phyloP scores from a whole-genome alignment of 2,888 invertebrate species.

The Eueremaeus valkanovi region DNA sequence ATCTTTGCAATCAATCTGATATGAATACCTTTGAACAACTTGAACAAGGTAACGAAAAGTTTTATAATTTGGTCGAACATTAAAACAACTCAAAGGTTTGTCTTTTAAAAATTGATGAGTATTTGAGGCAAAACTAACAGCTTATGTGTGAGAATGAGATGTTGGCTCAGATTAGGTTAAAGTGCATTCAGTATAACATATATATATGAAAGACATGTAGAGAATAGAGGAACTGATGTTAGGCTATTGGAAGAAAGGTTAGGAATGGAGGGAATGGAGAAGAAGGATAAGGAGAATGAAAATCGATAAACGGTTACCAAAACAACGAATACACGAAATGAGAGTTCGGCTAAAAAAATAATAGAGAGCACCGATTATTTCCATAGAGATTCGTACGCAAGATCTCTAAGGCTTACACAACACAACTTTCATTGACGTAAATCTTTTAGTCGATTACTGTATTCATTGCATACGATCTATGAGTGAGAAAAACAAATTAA shows the following conservation, averaged over 20 bases:
- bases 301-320: constrained; percentile 16
- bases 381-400: constrained; percentile 32
- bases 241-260: constrained; percentile 13
- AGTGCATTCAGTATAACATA: not conserved
- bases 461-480: not conserved
- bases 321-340: constrained; percentile 8
- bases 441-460: constrained; percentile 26
- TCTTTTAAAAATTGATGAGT: not conserved
- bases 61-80: too few species aligned
- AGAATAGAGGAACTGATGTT: not conserved
- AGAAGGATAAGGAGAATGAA: too few species aligned
- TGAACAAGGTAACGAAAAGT: too few species aligned
- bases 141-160: not conserved
- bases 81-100: not conserved
- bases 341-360: not conserved
- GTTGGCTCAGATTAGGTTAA: not conserved
- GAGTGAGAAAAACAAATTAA: constrained; percentile 20
- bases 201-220: not conserved
- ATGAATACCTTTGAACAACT: too few species aligned
- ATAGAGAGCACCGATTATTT: not conserved
- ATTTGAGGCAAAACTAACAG: not conserved
- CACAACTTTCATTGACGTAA: constrained; percentile 20
- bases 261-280: not conserved
- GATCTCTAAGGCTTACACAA: not conserved
- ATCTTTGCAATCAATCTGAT: too few species aligned